phyloP scores from a whole-genome alignment of 2,797 vertebrate species.

The Microcaecilia unicolor region DNA sequence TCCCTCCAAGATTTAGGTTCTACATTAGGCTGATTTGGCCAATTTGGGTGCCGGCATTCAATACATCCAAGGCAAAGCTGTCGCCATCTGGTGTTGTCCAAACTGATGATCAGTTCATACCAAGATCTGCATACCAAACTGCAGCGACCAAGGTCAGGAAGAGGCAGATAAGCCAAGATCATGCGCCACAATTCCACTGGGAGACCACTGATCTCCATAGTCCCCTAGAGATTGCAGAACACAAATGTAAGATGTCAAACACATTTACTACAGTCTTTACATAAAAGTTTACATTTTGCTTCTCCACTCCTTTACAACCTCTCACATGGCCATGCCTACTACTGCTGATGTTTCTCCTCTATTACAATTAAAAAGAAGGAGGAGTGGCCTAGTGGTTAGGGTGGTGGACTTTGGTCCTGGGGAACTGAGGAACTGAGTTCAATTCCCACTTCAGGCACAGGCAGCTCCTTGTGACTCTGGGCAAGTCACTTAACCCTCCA shows the following conservation, averaged over 20 bases:
- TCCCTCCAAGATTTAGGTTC: constrained; percentile 77
- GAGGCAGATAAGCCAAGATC: constrained; percentile 71
- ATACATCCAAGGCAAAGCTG: constrained; percentile 72
- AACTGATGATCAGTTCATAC: constrained; percentile 75
- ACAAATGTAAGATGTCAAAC: not conserved
- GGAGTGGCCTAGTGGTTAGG: too few species aligned
- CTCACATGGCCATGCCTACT: not conserved
- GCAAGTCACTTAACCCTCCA: too few species aligned
- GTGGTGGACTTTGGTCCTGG: too few species aligned
- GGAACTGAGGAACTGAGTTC: too few species aligned
- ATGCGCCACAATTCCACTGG: constrained; percentile 78
- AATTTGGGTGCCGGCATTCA: constrained; percentile 78
- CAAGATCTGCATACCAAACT: constrained; percentile 78
- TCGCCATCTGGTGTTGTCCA: constrained; percentile 85
- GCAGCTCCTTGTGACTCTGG: too few species aligned
- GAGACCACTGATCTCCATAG: constrained; percentile 65
- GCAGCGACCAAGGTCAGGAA: constrained; percentile 78
- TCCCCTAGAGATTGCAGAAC: constrained; percentile 13
- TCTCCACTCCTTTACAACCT: too few species aligned
- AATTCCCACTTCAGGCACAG: too few species aligned
- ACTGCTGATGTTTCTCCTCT: not conserved
- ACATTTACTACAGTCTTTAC: not conserved
- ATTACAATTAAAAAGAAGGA: too few species aligned
- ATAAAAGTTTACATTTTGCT: not conserved
- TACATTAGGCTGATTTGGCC: constrained; percentile 69